These are phyloP conservation scores for Daboia siamensis DNA, from an alignment of 2,113 vertebrate genomes.

Conservation along the genomic window DNA sequence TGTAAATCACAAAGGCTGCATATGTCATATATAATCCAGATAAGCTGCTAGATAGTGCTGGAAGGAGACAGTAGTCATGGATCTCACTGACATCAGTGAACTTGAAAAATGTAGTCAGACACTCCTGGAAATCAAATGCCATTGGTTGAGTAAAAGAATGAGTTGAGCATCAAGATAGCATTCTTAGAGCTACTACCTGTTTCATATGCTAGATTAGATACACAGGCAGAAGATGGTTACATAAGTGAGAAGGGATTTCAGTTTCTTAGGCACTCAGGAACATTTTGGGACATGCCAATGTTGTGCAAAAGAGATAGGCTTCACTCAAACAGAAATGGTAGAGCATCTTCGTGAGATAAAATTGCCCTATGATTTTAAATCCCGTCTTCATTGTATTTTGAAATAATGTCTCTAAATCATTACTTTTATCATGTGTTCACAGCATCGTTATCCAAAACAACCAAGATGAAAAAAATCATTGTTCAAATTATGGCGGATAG, in stretches of 20 bases:
- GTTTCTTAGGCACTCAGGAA: neutral
- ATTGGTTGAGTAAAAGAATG: neutral
- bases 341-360: neutral
- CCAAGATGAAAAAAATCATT: neutral
- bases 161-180: neutral
- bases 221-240: neutral
- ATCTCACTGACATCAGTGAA: neutral
- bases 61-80: neutral
- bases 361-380: neutral
- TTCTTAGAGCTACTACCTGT: neutral
- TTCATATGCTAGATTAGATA: neutral
- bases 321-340: neutral
- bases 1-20: neutral
- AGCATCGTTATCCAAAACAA: neutral
- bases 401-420: neutral
- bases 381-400: neutral
- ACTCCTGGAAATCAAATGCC: neutral
- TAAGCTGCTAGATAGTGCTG: neutral
- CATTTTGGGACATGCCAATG: neutral
- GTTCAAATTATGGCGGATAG: fast-evolving
- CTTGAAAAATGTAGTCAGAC: neutral
- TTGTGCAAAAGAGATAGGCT: neutral
- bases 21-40: neutral
- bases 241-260: neutral
- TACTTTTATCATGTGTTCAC: neutral